These are phyloP conservation scores for Acrossocheilus wenchowensis DNA, from an alignment of 2,797 vertebrate genomes.

Conservation along the genomic window DNA sequence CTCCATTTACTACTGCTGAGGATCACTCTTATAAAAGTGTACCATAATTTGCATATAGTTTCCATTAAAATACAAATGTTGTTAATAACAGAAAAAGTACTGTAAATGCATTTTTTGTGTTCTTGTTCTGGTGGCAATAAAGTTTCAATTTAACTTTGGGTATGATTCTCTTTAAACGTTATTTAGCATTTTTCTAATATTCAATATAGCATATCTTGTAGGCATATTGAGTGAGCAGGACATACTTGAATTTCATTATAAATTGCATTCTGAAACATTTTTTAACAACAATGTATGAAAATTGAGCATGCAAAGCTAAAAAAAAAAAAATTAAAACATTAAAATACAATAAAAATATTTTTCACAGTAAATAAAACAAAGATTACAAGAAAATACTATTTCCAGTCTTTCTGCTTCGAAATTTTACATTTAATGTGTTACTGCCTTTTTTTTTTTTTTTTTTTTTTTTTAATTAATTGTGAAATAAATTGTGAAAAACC, in stretches of 20 bases:
- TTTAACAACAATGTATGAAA: conserved; percentile 1
- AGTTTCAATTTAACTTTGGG: not conserved
- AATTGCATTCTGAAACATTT: not conserved
- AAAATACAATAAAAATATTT: not conserved
- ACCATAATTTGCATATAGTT: not conserved
- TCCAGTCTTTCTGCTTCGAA: not conserved
- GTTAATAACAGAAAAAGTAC: not conserved
- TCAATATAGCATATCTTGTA: not conserved
- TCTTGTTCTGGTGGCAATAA: not conserved
- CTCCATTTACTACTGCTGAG: not conserved
- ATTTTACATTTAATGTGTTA: not conserved
- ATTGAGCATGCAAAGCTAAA: not conserved
- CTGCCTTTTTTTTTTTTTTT: too few species aligned
- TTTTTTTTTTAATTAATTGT: too few species aligned
- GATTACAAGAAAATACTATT: not conserved
- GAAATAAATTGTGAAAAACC: too few species aligned
- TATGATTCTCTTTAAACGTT: not conserved
- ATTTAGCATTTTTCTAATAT: not conserved
- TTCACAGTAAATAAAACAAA: not conserved
- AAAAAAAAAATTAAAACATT: not conserved
- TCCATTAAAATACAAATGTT: not conserved
- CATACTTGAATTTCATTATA: not conserved
- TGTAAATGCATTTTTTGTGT: not conserved
- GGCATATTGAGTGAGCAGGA: not conserved
- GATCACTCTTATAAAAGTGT: not conserved